Evolutionary conservation across 2,113 vertebrate genomes (phyloP).

Genomic region (Alexandromys fortis): DNA sequence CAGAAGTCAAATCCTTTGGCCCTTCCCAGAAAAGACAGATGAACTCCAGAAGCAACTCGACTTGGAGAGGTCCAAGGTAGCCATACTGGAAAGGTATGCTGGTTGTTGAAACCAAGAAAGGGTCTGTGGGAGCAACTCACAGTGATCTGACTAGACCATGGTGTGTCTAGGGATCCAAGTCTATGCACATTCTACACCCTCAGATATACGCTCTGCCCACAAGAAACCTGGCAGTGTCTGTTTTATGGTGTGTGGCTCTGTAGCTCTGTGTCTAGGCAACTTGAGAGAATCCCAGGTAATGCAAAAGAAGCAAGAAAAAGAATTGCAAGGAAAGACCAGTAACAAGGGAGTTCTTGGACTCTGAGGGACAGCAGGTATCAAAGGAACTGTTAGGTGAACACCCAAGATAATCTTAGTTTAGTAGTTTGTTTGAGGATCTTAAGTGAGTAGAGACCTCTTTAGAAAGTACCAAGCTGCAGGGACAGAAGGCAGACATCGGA

Average conservation of each 20-base stretch:
- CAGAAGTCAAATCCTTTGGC: slow-evolving; percentile 88
- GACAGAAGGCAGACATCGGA: neutral
- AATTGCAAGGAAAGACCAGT: neutral
- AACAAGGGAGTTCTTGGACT: neutral
- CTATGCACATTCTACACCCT: neutral
- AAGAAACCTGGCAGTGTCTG: neutral
- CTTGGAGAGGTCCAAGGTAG: slow-evolving; percentile 94
- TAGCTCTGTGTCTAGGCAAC: neutral
- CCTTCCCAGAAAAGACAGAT: slow-evolving; percentile 87
- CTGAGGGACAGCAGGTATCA: neutral
- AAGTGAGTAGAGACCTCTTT: neutral
- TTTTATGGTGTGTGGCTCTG: neutral
- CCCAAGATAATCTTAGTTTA: neutral
- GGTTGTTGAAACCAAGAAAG: neutral
- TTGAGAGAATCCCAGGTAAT: neutral
- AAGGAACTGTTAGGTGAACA: neutral
- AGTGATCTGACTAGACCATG: neutral
- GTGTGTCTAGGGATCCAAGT: neutral
- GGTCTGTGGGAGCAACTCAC: accelerated
- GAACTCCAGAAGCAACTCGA: slow-evolving; percentile 92
- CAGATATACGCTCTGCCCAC: neutral
- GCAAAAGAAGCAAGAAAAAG: neutral
- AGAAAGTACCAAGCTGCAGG: neutral
- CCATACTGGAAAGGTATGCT: slow-evolving; percentile 93
- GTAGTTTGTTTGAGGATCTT: neutral